These are phyloP conservation scores for Leucopternis melanops DNA, from an alignment of 2,113 vertebrate species.

Conservation along the genomic window DNA sequence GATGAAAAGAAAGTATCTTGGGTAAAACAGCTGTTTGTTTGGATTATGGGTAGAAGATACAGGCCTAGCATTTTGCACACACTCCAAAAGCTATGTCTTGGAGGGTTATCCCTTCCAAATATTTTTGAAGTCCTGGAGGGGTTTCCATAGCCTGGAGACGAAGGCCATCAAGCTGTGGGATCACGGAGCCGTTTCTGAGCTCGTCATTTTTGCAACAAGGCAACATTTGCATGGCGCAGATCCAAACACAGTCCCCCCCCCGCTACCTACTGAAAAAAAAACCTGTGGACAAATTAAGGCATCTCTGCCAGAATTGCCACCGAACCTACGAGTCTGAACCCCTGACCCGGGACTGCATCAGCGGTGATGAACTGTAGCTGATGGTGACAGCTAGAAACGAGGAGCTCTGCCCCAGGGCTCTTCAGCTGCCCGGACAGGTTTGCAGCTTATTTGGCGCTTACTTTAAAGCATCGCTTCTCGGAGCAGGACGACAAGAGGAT, in stretches of 20 bases:
- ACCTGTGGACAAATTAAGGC: neutral
- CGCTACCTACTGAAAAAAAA: accelerated
- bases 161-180: neutral
- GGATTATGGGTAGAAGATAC: neutral
- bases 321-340: accelerated
- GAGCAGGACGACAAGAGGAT: neutral
- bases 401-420: neutral
- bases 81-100: neutral
- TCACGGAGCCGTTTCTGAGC: neutral
- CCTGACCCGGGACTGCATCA: accelerated
- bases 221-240: neutral
- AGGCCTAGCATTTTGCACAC: neutral
- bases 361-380: neutral
- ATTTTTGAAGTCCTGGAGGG: neutral
- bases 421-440: neutral
- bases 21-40: neutral
- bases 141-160: neutral
- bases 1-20: neutral
- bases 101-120: neutral
- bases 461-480: neutral
- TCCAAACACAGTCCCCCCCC: accelerated
- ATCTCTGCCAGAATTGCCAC: neutral
- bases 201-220: neutral
- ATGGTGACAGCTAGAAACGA: neutral
- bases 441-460: neutral